Conservation (phyloP, 2,113 vertebrate species). For the Orcinus orca region DNA sequence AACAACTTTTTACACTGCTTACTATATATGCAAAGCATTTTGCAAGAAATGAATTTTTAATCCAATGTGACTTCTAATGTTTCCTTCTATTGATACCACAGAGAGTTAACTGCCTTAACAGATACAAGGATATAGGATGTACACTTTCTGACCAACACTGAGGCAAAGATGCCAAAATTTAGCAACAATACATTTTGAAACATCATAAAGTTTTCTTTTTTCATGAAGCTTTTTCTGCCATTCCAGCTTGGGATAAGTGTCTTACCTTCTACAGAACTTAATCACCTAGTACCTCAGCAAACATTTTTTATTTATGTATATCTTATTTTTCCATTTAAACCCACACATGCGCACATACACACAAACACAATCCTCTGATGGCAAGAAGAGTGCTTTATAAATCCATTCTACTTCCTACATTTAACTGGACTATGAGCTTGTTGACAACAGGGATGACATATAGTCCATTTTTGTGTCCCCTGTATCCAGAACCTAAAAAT, state of each 20-base stretch:
- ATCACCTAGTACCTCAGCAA: neutral
- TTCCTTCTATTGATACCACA: slow-evolving; percentile 4
- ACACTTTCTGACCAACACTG: neutral
- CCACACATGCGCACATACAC: neutral
- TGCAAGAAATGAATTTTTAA: neutral
- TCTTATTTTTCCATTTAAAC: neutral
- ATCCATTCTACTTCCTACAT: neutral
- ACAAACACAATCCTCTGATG: neutral
- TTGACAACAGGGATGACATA: neutral
- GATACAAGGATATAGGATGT: neutral
- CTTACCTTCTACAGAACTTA: slow-evolving; percentile 5
- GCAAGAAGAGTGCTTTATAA: slow-evolving; percentile 25
- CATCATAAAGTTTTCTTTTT: neutral
- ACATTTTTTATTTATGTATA: slow-evolving; percentile 6
- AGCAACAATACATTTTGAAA: neutral
- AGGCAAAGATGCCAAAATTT: slow-evolving; percentile 18
- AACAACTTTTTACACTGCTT: neutral
- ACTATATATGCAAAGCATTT: neutral
- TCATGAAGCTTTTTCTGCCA: slow-evolving; percentile 10
- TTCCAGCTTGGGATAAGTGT: neutral
- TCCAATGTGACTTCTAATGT: neutral
- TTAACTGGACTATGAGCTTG: neutral
- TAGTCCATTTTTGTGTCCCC: neutral
- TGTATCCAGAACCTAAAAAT: neutral
- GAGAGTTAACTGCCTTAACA: neutral